Evolutionary conservation across 1,140 invertebrate genomes (phyloP).

Genomic region (Atta cephalotes): DNA sequence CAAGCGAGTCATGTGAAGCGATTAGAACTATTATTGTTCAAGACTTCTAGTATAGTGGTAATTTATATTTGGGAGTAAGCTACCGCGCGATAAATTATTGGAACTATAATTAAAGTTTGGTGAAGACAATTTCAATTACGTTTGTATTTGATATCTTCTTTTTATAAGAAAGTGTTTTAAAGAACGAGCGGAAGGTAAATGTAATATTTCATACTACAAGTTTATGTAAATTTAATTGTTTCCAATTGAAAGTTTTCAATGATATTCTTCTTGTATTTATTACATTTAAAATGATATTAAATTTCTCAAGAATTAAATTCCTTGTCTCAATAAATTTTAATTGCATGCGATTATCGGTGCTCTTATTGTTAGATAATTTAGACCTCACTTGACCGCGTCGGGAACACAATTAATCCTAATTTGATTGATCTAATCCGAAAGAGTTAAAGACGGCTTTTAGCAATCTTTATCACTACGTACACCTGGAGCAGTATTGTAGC

Average conservation of each 20-base stretch:
- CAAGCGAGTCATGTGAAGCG: constrained; percentile 54
- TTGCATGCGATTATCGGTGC: constrained; percentile 16
- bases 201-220: not conserved
- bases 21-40: constrained; percentile 51
- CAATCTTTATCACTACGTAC: constrained; percentile 38
- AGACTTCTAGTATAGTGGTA: not conserved
- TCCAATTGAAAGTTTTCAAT: not conserved
- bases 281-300: not conserved
- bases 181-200: not conserved
- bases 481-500: not conserved
- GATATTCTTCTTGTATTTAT: not conserved
- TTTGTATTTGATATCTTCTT: not conserved
- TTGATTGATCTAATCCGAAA: not conserved
- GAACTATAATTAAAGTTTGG: not conserved
- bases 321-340: constrained; percentile 15
- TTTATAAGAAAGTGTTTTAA: not conserved
- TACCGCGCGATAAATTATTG: constrained; percentile 30
- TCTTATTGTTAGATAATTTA: constrained; percentile 9
- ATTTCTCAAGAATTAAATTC: not conserved
- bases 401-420: not conserved
- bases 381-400: not conserved
- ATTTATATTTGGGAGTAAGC: constrained; percentile 35
- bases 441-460: constrained; percentile 10
- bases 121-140: constrained; percentile 16
- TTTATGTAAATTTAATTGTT: not conserved